Evolutionary conservation across 2,797 vertebrate species (phyloP).

Genomic region (Hydrophis major): DNA sequence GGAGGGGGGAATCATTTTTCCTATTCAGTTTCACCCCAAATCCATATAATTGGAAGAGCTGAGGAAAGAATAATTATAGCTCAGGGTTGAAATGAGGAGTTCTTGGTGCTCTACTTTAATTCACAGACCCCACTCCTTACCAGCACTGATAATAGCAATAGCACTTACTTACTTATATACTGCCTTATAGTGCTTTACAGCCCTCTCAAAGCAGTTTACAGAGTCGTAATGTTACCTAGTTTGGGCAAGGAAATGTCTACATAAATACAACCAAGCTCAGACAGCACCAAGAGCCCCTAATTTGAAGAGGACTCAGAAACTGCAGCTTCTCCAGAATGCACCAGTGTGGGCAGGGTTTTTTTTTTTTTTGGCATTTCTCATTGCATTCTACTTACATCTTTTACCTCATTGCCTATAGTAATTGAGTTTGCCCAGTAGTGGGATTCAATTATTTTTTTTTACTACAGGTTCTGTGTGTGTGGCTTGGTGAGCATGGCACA

Average conservation of each 20-base stretch:
- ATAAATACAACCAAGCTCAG: not conserved
- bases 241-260: not conserved
- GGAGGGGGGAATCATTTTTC: not conserved
- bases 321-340: not conserved
- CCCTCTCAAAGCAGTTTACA: too few relatives aligned
- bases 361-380: not conserved
- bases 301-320: not conserved
- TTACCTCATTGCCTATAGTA: not conserved
- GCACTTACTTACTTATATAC: too few relatives aligned
- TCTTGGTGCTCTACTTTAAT: not conserved
- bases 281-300: not conserved
- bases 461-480: too few relatives aligned
- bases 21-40: not conserved
- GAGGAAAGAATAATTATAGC: not conserved
- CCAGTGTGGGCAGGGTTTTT: not conserved
- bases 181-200: too few relatives aligned
- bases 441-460: too few relatives aligned
- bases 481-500: too few relatives aligned
- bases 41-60: not conserved
- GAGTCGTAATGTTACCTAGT: not conserved
- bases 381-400: not conserved
- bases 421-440: not conserved
- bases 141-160: not conserved
- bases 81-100: not conserved
- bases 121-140: not conserved